Conservation (phyloP, 1,140 invertebrate genomes). For the Calliopsis andreniformis region DNA sequence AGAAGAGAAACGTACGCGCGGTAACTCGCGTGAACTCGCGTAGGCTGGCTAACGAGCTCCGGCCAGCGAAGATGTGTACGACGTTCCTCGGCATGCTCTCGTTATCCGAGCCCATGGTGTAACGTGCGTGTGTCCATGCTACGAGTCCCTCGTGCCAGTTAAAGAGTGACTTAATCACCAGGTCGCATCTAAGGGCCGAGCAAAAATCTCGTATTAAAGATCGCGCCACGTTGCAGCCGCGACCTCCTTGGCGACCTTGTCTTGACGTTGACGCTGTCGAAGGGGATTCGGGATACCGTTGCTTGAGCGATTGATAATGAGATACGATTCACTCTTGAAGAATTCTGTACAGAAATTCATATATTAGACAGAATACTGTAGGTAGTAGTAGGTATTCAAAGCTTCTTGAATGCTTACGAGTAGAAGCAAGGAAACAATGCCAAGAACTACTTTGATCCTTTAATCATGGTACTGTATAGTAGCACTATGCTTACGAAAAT, state of each 20-base stretch:
- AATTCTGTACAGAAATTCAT: too few relatives aligned
- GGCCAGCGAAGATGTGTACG: constrained; percentile 61
- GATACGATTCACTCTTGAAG: too few relatives aligned
- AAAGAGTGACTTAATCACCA: constrained; percentile 71
- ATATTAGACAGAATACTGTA: too few relatives aligned
- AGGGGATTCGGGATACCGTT: too few relatives aligned
- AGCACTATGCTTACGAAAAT: too few relatives aligned
- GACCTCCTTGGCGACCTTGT: background rate
- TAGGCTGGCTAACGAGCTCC: constrained; percentile 73
- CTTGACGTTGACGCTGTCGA: too few relatives aligned
- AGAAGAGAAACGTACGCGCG: constrained; percentile 45
- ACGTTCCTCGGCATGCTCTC: constrained; percentile 65
- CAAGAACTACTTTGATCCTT: too few relatives aligned
- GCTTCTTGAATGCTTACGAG: too few relatives aligned
- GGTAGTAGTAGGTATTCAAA: too few relatives aligned
- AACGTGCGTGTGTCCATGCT: constrained; percentile 16
- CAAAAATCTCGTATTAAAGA: constrained; percentile 64
- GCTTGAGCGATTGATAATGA: too few relatives aligned
- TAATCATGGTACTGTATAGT: too few relatives aligned
- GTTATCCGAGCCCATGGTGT: constrained; percentile 61
- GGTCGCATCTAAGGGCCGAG: constrained; percentile 65
- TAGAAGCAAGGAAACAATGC: too few relatives aligned
- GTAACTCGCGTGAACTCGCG: constrained; percentile 70
- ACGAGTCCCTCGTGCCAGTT: constrained; percentile 36
- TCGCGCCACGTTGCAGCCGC: background rate